Conservation (phyloP, 1,140 invertebrate genomes). For the Steinernema khuongi region DNA sequence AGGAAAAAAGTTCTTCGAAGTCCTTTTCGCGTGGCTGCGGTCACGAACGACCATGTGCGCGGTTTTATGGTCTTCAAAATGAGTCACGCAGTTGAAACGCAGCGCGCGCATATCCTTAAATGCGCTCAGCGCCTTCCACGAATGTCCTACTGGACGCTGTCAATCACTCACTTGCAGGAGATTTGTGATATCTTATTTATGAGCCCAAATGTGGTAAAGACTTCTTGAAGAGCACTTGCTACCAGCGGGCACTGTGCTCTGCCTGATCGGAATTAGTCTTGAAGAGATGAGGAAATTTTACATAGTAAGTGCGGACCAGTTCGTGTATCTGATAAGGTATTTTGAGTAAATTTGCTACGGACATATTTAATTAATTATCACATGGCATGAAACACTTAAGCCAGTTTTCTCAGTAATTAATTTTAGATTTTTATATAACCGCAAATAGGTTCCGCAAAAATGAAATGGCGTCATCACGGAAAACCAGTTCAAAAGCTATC, state of each 20-base stretch:
- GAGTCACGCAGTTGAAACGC: neutral
- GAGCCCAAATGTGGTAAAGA: neutral
- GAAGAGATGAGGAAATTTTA: neutral
- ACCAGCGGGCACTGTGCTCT: neutral
- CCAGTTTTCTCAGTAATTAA: too few species aligned
- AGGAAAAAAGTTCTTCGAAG: neutral
- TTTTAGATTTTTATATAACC: too few species aligned
- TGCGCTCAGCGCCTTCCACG: neutral
- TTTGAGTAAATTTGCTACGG: too few species aligned
- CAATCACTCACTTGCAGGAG: conserved; percentile 11
- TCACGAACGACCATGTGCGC: neutral
- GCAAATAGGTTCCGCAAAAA: too few species aligned
- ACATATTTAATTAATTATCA: too few species aligned
- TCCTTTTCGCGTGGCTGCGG: neutral
- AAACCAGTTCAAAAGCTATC: too few species aligned
- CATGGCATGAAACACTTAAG: too few species aligned
- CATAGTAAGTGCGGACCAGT: too few species aligned
- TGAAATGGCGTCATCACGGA: too few species aligned
- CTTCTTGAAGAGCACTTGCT: neutral
- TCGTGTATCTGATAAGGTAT: too few species aligned
- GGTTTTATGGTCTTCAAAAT: neutral
- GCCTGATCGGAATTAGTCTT: neutral
- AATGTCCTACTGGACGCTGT: neutral
- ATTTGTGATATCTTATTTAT: conserved; percentile 16
- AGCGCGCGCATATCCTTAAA: neutral